Evolutionary conservation across 2,888 invertebrate species (phyloP), one percentile per base, ranked within the genome.

Genomic region (Schizotus pectinicornis): DNA sequence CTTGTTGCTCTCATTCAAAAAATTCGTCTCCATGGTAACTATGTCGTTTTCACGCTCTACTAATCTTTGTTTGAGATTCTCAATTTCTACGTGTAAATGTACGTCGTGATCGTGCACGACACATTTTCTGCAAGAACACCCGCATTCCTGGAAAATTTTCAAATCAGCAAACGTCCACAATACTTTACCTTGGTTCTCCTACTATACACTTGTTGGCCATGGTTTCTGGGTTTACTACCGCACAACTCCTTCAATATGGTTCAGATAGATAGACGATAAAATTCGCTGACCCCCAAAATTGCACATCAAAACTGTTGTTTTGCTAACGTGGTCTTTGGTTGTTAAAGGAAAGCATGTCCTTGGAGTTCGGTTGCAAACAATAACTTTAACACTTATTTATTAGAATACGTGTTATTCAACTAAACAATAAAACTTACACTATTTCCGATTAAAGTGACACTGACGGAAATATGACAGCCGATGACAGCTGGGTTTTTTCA

Each of bases 1-100:
- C 54, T 78, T 78, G 61, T 79, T 75, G 2, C 79, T 75, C 74
- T 91, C 90, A 71, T 90, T 90, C 61, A 93, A 81, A 77, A 93
- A 91, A 76, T 92, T 93, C 1, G 90, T 89, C 79, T 95, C 95
- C 84, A 95, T 89, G 70, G 88, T 90, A 63, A 91, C 86, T 69
- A 95, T 90, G 75, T 94, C 92, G 65, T 85, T 84, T 74, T 95
- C 93, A 68, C 90, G 86, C 76, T 94, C 94, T 9, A 89, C 81
- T 32, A 96, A 80, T 67, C 90, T 87, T 76, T 92, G 91, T 73
- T 92, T 89, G 68, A 96, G 81, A 76, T 90, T 90, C 76, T 94
- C 94, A 74, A 95, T 90, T 82, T 95, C 95, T 46, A 88, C 90
- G 71, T 91, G 92, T 68, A 94, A 83, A 79, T 93, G 92, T 72